Evolutionary conservation across 2,797 vertebrate genomes (phyloP).

Genomic region (Catharus ustulatus): DNA sequence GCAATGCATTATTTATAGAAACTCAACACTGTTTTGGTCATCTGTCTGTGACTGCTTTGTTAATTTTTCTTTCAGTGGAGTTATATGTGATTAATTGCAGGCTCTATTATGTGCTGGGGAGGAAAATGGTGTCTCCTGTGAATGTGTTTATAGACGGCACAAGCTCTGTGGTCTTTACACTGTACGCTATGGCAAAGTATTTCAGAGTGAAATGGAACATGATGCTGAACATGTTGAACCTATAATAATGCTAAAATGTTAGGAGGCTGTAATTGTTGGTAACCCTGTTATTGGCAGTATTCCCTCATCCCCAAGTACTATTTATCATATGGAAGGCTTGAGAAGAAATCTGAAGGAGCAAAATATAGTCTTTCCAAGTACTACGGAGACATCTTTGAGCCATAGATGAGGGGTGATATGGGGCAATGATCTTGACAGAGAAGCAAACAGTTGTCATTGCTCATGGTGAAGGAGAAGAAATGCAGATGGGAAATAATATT

Average conservation of each 20-base stretch:
- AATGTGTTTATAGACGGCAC: background rate
- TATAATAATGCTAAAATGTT: background rate
- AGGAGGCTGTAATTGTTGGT: background rate
- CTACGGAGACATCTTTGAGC: background rate
- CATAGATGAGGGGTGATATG: background rate
- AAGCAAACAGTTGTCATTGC: background rate
- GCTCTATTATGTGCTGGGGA: background rate
- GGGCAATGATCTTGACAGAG: background rate
- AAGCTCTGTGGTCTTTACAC: background rate
- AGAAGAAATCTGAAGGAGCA: background rate
- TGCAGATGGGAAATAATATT: background rate
- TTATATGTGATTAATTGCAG: background rate
- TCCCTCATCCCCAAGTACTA: background rate
- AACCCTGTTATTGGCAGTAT: background rate
- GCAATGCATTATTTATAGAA: conserved; percentile 27
- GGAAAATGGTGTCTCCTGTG: background rate
- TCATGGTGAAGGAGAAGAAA: background rate
- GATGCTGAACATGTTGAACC: background rate
- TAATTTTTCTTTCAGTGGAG: background rate
- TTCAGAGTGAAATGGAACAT: background rate
- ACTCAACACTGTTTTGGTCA: background rate
- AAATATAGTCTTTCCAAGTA: background rate
- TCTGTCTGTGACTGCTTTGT: background rate
- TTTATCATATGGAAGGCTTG: background rate
- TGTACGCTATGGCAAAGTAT: background rate